Base-by-base conservation (phyloP, 2,113 vertebrate species). In the Charadrius vociferus region DNA sequence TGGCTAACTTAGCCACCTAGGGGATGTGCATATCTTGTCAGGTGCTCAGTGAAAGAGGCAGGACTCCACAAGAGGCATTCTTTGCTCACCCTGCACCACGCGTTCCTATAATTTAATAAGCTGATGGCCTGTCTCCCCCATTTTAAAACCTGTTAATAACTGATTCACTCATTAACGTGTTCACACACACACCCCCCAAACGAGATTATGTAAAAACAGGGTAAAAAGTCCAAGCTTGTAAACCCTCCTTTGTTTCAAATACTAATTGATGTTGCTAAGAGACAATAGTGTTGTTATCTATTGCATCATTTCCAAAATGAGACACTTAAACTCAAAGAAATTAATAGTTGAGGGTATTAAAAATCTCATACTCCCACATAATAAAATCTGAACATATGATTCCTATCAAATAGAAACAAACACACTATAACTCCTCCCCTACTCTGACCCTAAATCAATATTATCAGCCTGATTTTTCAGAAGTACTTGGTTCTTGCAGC, bases 1-100 rank as follows among this genome's bases (percentile, higher is more conserved):
- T 95, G 94, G 84, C 88, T 95, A 96, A 92, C 84, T 62, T 65
- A 74, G 74, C 72, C 36, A 95, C 90, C 83, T 49, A 84, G 79
- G 94, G 84, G 78, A 94, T 63, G 53, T 55, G 50, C 53, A 37
- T 56, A 39, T 92, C 92, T 95, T 88, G 81, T 97, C 95, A 94
- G 86, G 79, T 92, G 93, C 78, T 82, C 74, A 71, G 75, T 93
- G 92, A 88, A 81, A 55, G 72, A 95, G 61, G 92, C 83, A 94
- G 56, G 29, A 52, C 83, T 93, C 74, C 83, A 84, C 50, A 75
- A 89, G 83, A 91, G 45, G 65, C 3, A 5, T 91, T 88, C 59
- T 81, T 88, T 55, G n/a, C 50, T 79, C 90, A 41, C n/a, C 58
- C 56, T 67, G 26, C 41, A 70, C 39, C 29, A 47, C 53, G 91